A percentile compares a stretch with the other conserved stretches of the same genome.
Evolutionary conservation across 2,113 vertebrate genomes (phyloP).

Genomic region (Myiagra hebetior): DNA sequence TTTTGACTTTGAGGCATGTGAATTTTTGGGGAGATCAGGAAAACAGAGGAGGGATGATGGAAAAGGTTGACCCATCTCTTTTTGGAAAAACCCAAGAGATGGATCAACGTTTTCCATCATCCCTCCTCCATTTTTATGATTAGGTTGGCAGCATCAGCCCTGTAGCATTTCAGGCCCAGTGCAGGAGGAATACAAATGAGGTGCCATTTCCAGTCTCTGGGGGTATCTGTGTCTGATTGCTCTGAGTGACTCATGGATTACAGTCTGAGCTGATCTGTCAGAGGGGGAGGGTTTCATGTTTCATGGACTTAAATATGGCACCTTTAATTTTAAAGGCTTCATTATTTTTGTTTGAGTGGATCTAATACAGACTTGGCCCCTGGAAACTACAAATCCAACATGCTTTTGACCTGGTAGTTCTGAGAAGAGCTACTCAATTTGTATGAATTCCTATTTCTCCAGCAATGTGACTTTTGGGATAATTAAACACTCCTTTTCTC

Average conservation of each 20-base stretch:
- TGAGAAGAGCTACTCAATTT: neutral
- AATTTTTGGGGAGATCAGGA: neutral
- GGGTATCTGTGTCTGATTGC: neutral
- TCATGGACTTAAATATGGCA: neutral
- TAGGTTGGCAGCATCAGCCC: neutral
- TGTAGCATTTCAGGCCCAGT: neutral
- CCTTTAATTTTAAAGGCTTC: neutral
- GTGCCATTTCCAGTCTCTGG: neutral
- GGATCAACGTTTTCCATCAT: neutral
- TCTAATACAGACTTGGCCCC: neutral
- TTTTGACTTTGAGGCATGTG: neutral
- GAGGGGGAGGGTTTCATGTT: neutral
- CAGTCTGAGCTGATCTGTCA: neutral
- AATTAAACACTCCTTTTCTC: neutral
- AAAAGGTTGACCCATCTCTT: neutral
- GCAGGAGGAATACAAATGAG: neutral
- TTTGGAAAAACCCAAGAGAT: neutral
- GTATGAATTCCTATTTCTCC: neutral
- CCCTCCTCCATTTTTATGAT: neutral
- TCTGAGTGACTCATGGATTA: neutral
- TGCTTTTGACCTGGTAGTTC: neutral
- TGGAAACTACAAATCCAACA: neutral
- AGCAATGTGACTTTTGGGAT: neutral
- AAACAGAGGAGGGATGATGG: neutral
- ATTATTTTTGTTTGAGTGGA: neutral